These are phyloP conservation scores for Schizopygopsis malacanthus DNA, from an alignment of 2,797 vertebrate species.

Conservation along the genomic window DNA sequence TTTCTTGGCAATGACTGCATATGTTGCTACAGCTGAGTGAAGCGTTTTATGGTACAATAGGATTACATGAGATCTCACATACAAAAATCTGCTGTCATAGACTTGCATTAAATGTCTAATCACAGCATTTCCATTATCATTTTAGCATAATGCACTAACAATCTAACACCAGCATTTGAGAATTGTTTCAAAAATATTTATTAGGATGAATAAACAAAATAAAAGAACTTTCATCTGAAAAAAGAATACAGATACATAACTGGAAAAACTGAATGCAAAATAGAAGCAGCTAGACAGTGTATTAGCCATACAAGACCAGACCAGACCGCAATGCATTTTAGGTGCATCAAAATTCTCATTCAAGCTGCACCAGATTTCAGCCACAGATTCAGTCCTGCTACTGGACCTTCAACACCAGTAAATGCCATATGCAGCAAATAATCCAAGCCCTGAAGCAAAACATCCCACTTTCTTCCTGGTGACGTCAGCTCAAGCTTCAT, in stretches of 20 bases:
- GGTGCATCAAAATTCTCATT: constrained; percentile 18
- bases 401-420: constrained; percentile 5
- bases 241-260: background rate
- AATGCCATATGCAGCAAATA: constrained; percentile 25
- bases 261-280: constrained; percentile 20
- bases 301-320: constrained; percentile 15
- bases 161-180: constrained; percentile 2
- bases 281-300: background rate
- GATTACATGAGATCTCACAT: constrained; percentile 26
- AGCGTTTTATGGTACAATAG: constrained; percentile 9
- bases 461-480: constrained; percentile 41
- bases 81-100: constrained; percentile 28
- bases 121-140: constrained; percentile 2
- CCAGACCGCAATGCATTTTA: constrained; percentile 34
- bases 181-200: constrained; percentile 46
- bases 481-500: constrained; percentile 4
- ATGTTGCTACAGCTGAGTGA: background rate
- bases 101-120: constrained; percentile 14
- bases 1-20: constrained; percentile 6
- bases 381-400: constrained; percentile 10
- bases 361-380: constrained; percentile 30
- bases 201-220: constrained; percentile 41
- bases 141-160: constrained; percentile 21
- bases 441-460: constrained; percentile 26
- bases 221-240: constrained; percentile 2